Evolutionary conservation across 2,888 invertebrate species (phyloP).

Genomic region (Caenorhabditis sp.): DNA sequence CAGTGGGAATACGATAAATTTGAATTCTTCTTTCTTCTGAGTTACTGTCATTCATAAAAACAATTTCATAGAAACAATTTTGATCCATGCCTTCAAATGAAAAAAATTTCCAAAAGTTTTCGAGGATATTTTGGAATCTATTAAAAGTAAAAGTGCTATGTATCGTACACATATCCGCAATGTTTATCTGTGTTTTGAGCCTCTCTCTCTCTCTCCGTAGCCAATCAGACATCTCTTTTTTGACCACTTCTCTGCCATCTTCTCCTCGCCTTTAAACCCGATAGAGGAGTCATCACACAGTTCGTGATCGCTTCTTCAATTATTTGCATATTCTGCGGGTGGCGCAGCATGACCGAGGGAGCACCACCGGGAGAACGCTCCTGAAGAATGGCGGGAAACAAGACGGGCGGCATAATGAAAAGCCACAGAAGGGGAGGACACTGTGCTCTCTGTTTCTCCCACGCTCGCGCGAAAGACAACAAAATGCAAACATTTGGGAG

Average conservation of each 20-base stretch:
- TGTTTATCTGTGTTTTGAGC: constrained; percentile 38
- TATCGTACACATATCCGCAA: constrained; percentile 2
- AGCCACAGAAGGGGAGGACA: constrained; percentile 27
- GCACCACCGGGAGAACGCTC: constrained; percentile 30
- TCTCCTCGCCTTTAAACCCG: constrained; percentile 19
- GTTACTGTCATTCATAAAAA: too few relatives aligned
- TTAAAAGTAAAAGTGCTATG: background rate
- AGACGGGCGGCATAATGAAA: constrained; percentile 58
- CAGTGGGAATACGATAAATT: too few relatives aligned
- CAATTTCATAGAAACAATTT: too few relatives aligned
- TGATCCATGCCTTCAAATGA: too few relatives aligned
- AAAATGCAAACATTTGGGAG: constrained; percentile 54
- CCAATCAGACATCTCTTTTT: constrained; percentile 20
- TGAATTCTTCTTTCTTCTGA: too few relatives aligned
- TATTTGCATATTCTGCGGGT: constrained; percentile 62
- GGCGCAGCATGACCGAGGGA: constrained; percentile 22
- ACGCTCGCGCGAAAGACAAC: constrained; percentile 55
- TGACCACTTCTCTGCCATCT: constrained; percentile 1
- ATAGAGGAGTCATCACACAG: constrained; percentile 24
- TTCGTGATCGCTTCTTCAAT: constrained; percentile 52
- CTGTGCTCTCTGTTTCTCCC: constrained; percentile 22
- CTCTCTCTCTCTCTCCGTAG: background rate
- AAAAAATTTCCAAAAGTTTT: background rate
- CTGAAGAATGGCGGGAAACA: constrained; percentile 23
- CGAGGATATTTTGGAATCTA: background rate